phyloP scores from a whole-genome alignment of 2,888 invertebrate species.

The Caenorhabditis wallacei region DNA sequence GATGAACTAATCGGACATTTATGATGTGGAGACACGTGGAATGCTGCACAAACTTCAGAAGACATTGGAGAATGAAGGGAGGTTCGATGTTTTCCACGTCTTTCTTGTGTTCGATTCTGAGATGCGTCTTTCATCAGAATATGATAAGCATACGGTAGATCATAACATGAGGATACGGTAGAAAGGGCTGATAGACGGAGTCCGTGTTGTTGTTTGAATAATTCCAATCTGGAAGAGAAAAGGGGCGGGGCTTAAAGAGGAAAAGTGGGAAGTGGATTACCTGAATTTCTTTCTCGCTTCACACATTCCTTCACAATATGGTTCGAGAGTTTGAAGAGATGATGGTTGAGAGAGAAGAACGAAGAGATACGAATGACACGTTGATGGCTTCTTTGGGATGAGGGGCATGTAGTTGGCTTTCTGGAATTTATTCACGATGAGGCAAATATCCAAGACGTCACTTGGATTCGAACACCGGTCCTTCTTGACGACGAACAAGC shows the following conservation, averaged over 20 bases:
- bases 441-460: no score
- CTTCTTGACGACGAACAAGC: no score
- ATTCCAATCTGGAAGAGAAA: slow-evolving; percentile 43
- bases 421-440: slow-evolving; percentile 52
- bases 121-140: slow-evolving; percentile 56
- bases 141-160: slow-evolving; percentile 74
- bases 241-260: background rate
- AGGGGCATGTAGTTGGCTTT: slow-evolving; percentile 66
- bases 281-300: slow-evolving; percentile 64
- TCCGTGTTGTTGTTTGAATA: slow-evolving; percentile 67
- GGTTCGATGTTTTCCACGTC: slow-evolving; percentile 15
- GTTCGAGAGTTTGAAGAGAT: slow-evolving; percentile 23
- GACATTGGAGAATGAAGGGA: slow-evolving; percentile 53
- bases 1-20: slow-evolving; percentile 55
- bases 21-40: slow-evolving; percentile 70
- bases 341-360: slow-evolving; percentile 64
- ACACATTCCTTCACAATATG: slow-evolving; percentile 65
- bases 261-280: slow-evolving; percentile 20
- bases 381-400: slow-evolving; percentile 66
- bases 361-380: slow-evolving; percentile 66
- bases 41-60: slow-evolving; percentile 68
- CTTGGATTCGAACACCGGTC: no score
- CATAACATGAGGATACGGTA: slow-evolving; percentile 78
- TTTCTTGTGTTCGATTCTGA: slow-evolving; percentile 50
- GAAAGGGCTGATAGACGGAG: slow-evolving; percentile 75